phyloP scores from a whole-genome alignment of 2,888 invertebrate genomes.

The Kuschelorhynchus macadamiae region DNA sequence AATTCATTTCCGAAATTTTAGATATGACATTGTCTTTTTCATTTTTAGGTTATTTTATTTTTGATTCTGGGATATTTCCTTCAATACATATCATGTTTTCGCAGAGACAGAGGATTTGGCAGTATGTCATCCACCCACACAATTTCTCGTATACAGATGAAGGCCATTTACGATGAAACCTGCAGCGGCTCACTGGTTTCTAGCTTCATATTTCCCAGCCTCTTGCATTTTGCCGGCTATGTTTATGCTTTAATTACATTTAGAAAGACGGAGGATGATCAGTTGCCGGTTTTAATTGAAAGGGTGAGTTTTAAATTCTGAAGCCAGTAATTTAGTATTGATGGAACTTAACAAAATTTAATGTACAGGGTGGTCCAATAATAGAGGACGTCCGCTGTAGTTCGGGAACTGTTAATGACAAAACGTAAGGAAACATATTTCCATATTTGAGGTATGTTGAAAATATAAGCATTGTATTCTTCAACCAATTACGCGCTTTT shows the following conservation, averaged over 20 bases:
- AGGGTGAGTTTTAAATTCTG: conserved; percentile 70
- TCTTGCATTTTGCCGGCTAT: conserved; percentile 81
- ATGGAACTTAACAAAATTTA: no score
- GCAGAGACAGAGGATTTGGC: conserved; percentile 81
- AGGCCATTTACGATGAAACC: conserved; percentile 70
- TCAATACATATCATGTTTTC: conserved; percentile 84
- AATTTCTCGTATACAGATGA: conserved; percentile 42
- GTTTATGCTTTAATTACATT: conserved; percentile 81
- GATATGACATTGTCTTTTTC: no score
- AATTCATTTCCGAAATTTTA: no score
- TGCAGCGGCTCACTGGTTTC: conserved; percentile 81
- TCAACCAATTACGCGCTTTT: no score
- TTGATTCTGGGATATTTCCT: conserved; percentile 77
- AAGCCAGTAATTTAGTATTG: conserved; percentile 1
- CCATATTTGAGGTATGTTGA: no score
- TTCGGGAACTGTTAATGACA: no score
- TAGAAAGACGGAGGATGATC: conserved; percentile 84
- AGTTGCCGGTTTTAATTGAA: conserved; percentile 87
- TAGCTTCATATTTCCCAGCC: conserved; percentile 81
- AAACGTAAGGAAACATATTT: no score
- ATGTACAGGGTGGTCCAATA: no score
- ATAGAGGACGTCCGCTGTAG: no score
- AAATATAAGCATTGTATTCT: no score
- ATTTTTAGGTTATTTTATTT: conserved; percentile 41
- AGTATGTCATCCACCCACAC: conserved; percentile 66